Conservation (phyloP, 2,797 vertebrate species). For the Heliangelus exortis region DNA sequence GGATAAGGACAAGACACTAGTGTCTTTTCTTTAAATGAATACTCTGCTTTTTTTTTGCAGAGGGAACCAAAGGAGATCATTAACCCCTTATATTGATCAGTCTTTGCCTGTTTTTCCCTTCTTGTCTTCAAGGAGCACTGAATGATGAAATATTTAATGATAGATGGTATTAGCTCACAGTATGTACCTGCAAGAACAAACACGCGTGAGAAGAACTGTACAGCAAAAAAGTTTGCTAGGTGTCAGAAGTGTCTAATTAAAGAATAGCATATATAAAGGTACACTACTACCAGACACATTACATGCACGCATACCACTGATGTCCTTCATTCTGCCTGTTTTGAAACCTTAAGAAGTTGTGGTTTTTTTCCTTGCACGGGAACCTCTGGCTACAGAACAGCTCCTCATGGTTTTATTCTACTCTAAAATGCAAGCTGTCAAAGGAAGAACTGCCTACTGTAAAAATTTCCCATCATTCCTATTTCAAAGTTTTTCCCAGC, state of each 20-base stretch:
- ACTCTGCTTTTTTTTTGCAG: not conserved
- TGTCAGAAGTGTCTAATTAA: not conserved
- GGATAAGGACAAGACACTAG: not conserved
- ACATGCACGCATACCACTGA: not conserved
- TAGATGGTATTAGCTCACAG: not conserved
- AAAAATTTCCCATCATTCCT: not conserved
- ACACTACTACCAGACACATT: not conserved
- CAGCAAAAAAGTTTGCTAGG: not conserved
- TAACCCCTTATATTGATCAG: not conserved
- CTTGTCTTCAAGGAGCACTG: not conserved
- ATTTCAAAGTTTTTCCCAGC: not conserved
- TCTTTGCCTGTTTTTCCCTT: not conserved
- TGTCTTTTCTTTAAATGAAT: not conserved
- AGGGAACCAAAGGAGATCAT: not conserved
- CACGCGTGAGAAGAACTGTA: not conserved
- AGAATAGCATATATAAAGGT: not conserved
- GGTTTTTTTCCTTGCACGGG: not conserved
- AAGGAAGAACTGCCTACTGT: not conserved
- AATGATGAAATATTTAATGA: constrained; percentile 35
- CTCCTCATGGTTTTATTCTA: not conserved
- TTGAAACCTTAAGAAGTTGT: not conserved
- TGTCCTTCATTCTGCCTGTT: not conserved
- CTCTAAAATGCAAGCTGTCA: not conserved
- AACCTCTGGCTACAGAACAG: not conserved
- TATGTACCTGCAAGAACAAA: not conserved